Conservation (phyloP, 2,113 vertebrate species). For the Excalfactoria chinensis region DNA sequence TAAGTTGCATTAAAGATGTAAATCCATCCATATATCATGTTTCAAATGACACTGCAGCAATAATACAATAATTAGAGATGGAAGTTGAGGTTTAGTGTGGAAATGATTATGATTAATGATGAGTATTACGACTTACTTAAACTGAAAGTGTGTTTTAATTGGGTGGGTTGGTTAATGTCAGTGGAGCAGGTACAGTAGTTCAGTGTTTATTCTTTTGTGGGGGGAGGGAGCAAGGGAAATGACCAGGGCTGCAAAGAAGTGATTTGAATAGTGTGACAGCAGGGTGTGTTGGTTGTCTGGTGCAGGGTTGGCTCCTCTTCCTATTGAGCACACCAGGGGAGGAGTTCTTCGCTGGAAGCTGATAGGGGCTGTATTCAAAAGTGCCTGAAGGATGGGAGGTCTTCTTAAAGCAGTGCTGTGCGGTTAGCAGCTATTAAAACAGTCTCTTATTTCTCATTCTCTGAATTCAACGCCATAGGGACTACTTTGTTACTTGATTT, state of each 20-base stretch:
- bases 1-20: not conserved
- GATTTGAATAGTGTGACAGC: not conserved
- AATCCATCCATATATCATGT: not conserved
- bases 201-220: not conserved
- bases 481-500: not conserved
- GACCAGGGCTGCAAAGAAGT: not conserved
- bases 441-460: not conserved
- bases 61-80: not conserved
- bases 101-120: not conserved
- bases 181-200: not conserved
- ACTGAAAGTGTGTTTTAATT: not conserved
- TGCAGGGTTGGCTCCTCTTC: fast-evolving
- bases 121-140: not conserved
- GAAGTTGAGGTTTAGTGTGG: not conserved
- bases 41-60: not conserved
- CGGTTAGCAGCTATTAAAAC: not conserved
- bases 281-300: not conserved
- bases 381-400: not conserved
- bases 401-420: not conserved
- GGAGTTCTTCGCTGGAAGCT: not conserved
- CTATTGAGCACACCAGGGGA: not conserved
- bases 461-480: not conserved
- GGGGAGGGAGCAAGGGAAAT: not conserved
- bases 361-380: not conserved
- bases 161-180: not conserved